Evolutionary conservation across 2,797 vertebrate species (phyloP).

Genomic region (Notoglanidium macrostoma): DNA sequence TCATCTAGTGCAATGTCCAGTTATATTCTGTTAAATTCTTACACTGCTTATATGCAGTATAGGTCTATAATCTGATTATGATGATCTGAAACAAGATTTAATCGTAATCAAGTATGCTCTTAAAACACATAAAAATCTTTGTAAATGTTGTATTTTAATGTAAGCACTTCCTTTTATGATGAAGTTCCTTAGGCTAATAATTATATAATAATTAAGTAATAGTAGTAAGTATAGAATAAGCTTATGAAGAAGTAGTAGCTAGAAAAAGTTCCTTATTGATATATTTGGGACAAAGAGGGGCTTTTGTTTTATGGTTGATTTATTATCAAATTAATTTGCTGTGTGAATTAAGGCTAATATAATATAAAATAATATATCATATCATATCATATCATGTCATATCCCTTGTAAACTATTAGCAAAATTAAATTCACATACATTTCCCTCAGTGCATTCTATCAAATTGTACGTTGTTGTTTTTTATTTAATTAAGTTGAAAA

Average conservation of each 20-base stretch:
- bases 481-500: not conserved
- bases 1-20: not conserved
- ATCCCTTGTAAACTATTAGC: not conserved
- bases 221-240: slow-evolving; percentile 1
- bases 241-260: too few species aligned
- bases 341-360: not conserved
- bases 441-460: not conserved
- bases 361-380: not conserved
- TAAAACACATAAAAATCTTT: not conserved
- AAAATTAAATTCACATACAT: not conserved
- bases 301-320: not conserved
- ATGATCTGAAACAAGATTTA: not conserved
- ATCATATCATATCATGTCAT: not conserved
- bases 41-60: not conserved
- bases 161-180: not conserved
- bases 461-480: not conserved
- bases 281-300: too few species aligned
- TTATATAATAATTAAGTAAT: not conserved
- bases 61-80: not conserved
- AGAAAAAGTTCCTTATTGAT: too few species aligned
- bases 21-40: not conserved
- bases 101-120: not conserved
- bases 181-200: not conserved
- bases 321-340: not conserved
- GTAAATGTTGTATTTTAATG: not conserved